Evolutionary conservation across 2,113 vertebrate genomes (phyloP), one percentile per base, ranked within the genome.

Genomic region (Trogon surrucura): DNA sequence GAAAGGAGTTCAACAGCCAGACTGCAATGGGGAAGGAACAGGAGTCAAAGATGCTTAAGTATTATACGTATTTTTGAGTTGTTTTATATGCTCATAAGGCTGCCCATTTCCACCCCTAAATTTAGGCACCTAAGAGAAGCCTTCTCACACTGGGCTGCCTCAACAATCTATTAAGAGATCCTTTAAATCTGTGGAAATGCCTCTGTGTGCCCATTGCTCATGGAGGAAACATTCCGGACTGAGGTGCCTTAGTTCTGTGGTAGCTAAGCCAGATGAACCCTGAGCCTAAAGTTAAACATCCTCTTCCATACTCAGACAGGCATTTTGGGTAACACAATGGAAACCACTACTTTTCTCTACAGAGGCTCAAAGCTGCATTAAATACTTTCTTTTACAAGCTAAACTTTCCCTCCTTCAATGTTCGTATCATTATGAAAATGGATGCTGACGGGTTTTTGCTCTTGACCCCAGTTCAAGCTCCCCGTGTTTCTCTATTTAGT

Each of bases 391-490:
- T 82, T 80, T 58, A 85, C 54, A 54, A 85, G 56, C 51, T 85
- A 66, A 93, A 61, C 41, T 78, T 93, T 64, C 58, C 36, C 75
- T 81, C 54, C 51, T 88, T 85, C 47, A 70, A 0, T 38, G 41
- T 34, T 91, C 66, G 58, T n/a, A 72, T 61, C 50, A 80, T 88
- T 73, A 92, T 66, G 70, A 93, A 91, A 91, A 94, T 44, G 51
- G 47, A 94, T 90, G 84, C 87, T 80, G 54, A 83, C 0, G 1
- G 57, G 53, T 48, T 93, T 41, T 88, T 91, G 87, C 74, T 93
- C 81, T 73, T 93, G 85, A 95, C 91, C 93, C 88, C 80, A 71
- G 85, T 89, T 93, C 85, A 96, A 85, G 71, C 75, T 89, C 81
- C 73, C 67, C n/a, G 44, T 80, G 41, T 77, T 91, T 90, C 85